These are phyloP conservation scores for Cotesia chilonis DNA, from an alignment of 1,140 invertebrate genomes.

Conservation along the genomic window DNA sequence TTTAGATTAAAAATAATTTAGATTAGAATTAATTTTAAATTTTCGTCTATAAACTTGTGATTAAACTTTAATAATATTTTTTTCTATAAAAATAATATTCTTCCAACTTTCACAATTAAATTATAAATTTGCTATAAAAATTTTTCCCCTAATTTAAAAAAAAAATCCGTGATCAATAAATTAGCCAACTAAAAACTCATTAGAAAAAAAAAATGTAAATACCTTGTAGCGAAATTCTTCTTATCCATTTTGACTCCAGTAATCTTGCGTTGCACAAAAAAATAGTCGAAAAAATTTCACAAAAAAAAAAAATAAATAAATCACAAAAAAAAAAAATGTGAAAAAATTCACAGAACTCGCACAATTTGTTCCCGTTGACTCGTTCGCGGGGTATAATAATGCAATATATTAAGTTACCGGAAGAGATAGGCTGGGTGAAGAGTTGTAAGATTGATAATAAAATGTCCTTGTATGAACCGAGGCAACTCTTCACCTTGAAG, in stretches of 20 bases:
- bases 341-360: conserved; percentile 3
- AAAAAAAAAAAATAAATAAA: conserved; percentile 1
- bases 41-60: too few species aligned
- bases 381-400: neutral
- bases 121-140: too few species aligned
- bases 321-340: conserved; percentile 9
- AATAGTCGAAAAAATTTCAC: neutral
- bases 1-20: too few species aligned
- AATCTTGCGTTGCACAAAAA: neutral
- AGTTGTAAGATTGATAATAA: conserved; percentile 7
- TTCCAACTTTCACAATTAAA: too few species aligned
- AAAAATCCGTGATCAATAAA: neutral
- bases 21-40: too few species aligned
- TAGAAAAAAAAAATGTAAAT: conserved; percentile 18
- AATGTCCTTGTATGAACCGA: conserved; percentile 15
- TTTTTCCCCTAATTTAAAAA: too few species aligned
- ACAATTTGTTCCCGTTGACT: neutral
- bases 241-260: conserved; percentile 9
- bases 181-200: neutral
- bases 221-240: conserved; percentile 2
- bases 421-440: neutral
- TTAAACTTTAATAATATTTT: too few species aligned
- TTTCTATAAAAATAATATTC: too few species aligned
- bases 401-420: neutral
- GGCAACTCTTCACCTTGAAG: conserved; percentile 16